These are phyloP conservation scores for Caenorhabditis imperialis DNA, from an alignment of 2,888 invertebrate genomes.

Conservation along the genomic window DNA sequence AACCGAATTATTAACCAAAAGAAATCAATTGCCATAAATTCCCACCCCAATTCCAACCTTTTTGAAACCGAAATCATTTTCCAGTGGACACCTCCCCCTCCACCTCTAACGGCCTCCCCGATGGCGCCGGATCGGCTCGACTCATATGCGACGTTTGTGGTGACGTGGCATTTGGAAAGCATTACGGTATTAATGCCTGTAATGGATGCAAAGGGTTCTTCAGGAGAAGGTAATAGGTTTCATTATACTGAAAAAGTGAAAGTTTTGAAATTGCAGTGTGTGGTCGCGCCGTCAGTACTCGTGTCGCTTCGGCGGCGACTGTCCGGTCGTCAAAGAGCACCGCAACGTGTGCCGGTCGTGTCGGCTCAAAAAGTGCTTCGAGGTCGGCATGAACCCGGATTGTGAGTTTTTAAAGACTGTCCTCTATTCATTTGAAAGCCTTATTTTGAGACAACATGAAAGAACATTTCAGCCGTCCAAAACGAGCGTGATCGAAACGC, in stretches of 20 bases:
- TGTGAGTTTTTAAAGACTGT: constrained; percentile 65
- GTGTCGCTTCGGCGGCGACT: constrained; percentile 73
- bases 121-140: constrained; percentile 10
- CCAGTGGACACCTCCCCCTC: constrained; percentile 43
- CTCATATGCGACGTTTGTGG: constrained; percentile 67
- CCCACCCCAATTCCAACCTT: too few relatives aligned
- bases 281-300: constrained; percentile 72
- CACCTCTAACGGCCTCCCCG: constrained; percentile 29
- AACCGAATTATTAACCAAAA: too few relatives aligned
- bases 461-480: constrained; percentile 66
- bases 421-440: too few relatives aligned
- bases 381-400: constrained; percentile 74
- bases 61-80: too few relatives aligned
- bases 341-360: constrained; percentile 74
- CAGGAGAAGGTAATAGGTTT: constrained; percentile 53
- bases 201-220: constrained; percentile 71
- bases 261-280: too few relatives aligned
- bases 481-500: constrained; percentile 68
- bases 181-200: constrained; percentile 69
- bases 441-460: neutral
- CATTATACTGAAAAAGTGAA: too few relatives aligned
- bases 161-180: constrained; percentile 69
- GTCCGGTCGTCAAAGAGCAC: constrained; percentile 72
- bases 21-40: too few relatives aligned
- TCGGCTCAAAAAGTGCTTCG: constrained; percentile 72